phyloP scores from a whole-genome alignment of 1,140 invertebrate genomes.

The Drosophila oshimai region DNA sequence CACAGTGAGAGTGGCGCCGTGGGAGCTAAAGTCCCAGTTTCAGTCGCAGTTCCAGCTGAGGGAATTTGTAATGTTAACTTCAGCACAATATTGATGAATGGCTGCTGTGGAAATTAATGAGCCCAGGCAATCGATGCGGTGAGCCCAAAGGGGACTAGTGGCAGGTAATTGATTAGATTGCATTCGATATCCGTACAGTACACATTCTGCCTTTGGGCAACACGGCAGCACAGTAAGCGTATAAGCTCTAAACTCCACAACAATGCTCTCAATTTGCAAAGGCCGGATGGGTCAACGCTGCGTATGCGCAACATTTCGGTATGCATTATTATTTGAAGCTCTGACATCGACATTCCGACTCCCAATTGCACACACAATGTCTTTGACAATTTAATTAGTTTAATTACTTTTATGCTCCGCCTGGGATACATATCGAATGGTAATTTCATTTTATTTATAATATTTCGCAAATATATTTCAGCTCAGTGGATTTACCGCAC shows the following conservation, averaged over 20 bases:
- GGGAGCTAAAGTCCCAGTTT: background rate
- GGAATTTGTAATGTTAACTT: constrained; percentile 40
- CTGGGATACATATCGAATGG: constrained; percentile 1
- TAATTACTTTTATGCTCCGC: constrained; percentile 10
- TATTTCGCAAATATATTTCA: constrained; percentile 3
- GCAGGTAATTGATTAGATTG: constrained; percentile 49
- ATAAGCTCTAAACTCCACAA: constrained; percentile 22
- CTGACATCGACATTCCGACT: constrained; percentile 1
- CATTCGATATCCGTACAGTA: constrained; percentile 21
- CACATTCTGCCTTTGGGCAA: background rate
- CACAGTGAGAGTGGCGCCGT: constrained; percentile 15
- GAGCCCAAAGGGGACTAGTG: background rate
- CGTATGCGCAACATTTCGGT: constrained; percentile 30
- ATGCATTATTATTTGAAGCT: constrained; percentile 12
- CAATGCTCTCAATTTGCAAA: background rate
- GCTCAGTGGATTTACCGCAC: background rate
- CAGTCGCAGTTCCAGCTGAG: background rate
- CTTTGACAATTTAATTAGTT: constrained; percentile 47
- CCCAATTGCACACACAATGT: background rate
- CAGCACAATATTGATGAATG: constrained; percentile 59
- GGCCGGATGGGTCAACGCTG: background rate
- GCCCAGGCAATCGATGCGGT: constrained; percentile 30
- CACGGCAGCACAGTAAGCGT: background rate
- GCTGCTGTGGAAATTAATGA: constrained; percentile 54
- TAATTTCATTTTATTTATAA: constrained; percentile 5